Conservation (phyloP, 2,888 invertebrate genomes). For the Noctua janthina region DNA sequence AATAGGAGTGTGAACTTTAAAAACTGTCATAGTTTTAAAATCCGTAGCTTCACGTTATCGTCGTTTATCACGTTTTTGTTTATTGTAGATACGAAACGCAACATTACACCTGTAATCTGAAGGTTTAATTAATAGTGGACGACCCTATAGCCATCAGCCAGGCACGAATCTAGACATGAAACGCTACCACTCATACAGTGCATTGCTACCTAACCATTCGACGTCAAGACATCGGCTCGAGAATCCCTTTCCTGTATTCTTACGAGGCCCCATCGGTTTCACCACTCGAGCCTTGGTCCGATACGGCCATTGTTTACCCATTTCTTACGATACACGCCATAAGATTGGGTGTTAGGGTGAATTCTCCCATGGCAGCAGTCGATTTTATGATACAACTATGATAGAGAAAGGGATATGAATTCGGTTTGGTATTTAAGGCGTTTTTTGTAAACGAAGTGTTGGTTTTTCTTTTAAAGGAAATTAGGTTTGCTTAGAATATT, state of each 20-base stretch:
- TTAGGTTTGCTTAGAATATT: background rate
- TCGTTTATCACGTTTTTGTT: no score
- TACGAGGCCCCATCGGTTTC: constrained; percentile 43
- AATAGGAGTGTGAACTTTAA: no score
- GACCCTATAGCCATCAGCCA: no score
- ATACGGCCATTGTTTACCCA: constrained; percentile 54
- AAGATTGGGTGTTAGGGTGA: constrained; percentile 17
- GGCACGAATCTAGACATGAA: background rate
- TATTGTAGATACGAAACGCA: no score
- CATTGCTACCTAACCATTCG: constrained; percentile 2
- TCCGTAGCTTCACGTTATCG: no score
- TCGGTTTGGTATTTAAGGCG: background rate
- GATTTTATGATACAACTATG: constrained; percentile 36
- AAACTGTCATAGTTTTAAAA: no score
- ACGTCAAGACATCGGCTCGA: constrained; percentile 45
- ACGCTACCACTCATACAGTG: constrained; percentile 20
- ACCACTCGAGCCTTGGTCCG: constrained; percentile 24
- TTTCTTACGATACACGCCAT: constrained; percentile 55
- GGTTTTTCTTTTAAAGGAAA: background rate
- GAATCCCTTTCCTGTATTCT: constrained; percentile 49
- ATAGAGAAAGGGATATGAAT: constrained; percentile 35
- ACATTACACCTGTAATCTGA: no score
- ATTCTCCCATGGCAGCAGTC: constrained; percentile 29
- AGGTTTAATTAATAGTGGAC: no score
- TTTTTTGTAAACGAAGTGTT: background rate